Evolutionary conservation across 1,140 invertebrate genomes (phyloP).

Genomic region (Aphelinus atriplicis): DNA sequence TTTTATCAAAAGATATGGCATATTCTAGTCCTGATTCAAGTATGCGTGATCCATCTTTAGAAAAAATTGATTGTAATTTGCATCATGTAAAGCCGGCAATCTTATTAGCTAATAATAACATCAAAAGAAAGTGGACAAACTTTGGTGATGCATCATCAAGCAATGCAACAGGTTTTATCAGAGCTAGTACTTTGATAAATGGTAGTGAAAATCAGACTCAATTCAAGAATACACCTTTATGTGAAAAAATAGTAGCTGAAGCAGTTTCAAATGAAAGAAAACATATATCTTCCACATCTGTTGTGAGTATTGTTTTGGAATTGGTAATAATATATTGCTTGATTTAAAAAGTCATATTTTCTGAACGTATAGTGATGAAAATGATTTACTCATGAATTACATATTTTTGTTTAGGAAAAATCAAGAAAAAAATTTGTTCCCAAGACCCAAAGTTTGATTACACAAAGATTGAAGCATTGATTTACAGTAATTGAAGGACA

Average conservation of each 20-base stretch:
- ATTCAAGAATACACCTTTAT: conserved; percentile 6
- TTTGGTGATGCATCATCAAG: not conserved
- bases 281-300: not conserved
- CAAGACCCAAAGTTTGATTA: conserved; percentile 29
- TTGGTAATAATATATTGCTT: no score
- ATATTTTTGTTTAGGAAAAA: conserved; percentile 8
- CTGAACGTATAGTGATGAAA: no score
- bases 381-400: no score
- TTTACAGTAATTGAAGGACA: not conserved
- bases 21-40: no score
- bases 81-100: no score
- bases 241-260: conserved; percentile 17
- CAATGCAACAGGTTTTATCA: not conserved
- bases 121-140: conserved; percentile 12
- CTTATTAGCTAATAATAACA: not conserved
- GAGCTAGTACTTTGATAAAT: conserved; percentile 12
- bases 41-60: no score
- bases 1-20: no score
- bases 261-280: not conserved
- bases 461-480: conserved; percentile 11
- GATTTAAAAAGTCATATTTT: no score
- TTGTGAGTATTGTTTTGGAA: conserved; percentile 3
- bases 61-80: no score
- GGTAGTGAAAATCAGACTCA: not conserved
- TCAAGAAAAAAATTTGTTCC: conserved; percentile 25